Base-by-base conservation (phyloP, 2,888 invertebrate genomes). In the Nyleta sp. region DNA sequence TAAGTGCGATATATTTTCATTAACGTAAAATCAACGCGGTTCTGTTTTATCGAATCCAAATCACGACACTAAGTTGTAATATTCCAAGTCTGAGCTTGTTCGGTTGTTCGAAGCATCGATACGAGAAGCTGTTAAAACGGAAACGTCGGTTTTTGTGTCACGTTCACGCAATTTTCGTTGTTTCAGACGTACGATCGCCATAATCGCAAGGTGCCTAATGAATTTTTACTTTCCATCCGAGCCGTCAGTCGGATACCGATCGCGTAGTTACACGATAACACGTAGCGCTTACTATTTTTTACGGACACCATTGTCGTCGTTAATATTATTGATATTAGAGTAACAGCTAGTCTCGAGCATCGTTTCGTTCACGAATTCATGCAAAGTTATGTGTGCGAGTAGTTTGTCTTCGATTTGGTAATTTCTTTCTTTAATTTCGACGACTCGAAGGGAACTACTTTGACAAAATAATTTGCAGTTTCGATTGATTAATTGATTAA, bases 301-400 rank as follows among this genome's bases (percentile, higher is more conserved):
- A 74, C 42, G 13, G 35, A 55, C 35, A 52, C 46, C 65, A 77
- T 67, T 79, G 53, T 78, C 68, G 78, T 80, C 57, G 82, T 62
- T 53, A 44, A 55, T 33, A 44, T 62, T 46, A 68, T 62, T 77
- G 77, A 82, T 81, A 84, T 85, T 85, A 82, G 78, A 81, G 83
- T 84, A 86, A 87, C 84, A 86, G 78, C 89, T 89, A 89, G 89
- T 89, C 89, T 87, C 79, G 81, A 82, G 76, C 81, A 77, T 78
- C 76, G 75, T 72, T 78, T 81, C 22, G 31, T 53, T 60, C 42
- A 42, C 24, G 18, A 60, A 44, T 53, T 71, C n/a, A 52, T 22
- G 38, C 68, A 68, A 48, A 74, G 72, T 81, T 80, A 40, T 57
- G 48, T 62, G 53, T 42, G 15, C 15, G 48, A 70, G 57, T 50